Conservation (phyloP, 1,140 invertebrate genomes). For the silkworm (Bombyx mori) region DNA sequence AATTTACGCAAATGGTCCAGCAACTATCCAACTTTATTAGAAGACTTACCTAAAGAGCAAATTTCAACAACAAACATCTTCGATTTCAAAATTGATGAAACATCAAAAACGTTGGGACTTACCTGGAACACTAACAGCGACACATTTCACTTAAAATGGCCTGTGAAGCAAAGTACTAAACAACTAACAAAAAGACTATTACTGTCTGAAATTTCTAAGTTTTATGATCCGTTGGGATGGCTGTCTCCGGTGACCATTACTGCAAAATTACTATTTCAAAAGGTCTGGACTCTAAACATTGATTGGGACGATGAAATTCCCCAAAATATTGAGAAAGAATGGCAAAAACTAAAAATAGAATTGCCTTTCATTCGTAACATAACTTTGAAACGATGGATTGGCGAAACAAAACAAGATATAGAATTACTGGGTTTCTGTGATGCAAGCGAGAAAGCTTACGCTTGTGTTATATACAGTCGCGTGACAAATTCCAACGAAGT, state of each 20-base stretch:
- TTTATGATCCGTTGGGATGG: conserved; percentile 47
- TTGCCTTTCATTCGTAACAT: too few species aligned
- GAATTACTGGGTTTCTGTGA: too few species aligned
- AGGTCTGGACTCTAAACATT: conserved; percentile 32
- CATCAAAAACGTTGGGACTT: conserved; percentile 13
- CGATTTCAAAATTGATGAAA: conserved; percentile 8
- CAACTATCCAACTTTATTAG: conserved; percentile 10
- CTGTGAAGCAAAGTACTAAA: too few species aligned
- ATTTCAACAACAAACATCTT: neutral
- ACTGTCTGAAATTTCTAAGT: conserved; percentile 21
- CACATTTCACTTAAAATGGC: too few species aligned
- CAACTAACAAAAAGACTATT: conserved; percentile 10
- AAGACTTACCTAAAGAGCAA: conserved; percentile 9
- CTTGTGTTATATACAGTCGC: too few species aligned
- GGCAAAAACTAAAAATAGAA: too few species aligned
- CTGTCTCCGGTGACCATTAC: conserved; percentile 40
- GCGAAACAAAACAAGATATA: neutral
- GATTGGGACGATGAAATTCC: conserved; percentile 35
- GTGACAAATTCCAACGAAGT: too few species aligned
- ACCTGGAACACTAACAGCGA: conserved; percentile 7
- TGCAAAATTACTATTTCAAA: conserved; percentile 57
- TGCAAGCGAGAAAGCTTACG: too few species aligned
- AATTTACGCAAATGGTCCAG: conserved; percentile 19
- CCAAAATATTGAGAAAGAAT: too few species aligned
- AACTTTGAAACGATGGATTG: too few species aligned